phyloP scores from a whole-genome alignment of 2,797 vertebrate species.

The Pangasius macronema region DNA sequence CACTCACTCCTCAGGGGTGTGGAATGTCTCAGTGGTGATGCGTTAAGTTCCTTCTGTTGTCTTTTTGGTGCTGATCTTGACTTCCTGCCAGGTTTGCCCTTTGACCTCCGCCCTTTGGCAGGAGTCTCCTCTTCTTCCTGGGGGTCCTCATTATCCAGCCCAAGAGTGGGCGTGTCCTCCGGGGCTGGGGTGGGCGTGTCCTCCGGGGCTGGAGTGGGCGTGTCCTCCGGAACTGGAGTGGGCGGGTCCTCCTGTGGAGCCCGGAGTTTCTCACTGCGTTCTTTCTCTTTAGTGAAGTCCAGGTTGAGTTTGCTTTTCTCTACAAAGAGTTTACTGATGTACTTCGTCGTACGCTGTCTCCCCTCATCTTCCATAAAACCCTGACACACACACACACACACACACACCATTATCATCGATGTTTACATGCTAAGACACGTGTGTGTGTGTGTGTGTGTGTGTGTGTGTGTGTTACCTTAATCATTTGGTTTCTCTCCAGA shows the following conservation, averaged over 20 bases:
- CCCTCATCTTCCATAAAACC: slow-evolving; percentile 97
- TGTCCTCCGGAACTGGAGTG: not conserved
- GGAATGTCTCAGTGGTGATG: slow-evolving; percentile 19
- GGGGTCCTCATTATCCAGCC: not conserved
- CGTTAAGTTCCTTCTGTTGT: slow-evolving; percentile 20
- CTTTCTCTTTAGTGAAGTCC: slow-evolving; percentile 86
- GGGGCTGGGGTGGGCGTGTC: not conserved
- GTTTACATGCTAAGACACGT: not conserved
- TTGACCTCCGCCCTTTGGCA: not conserved
- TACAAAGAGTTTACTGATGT: slow-evolving; percentile 84
- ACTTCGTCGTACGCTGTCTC: slow-evolving; percentile 93
- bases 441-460: not conserved
- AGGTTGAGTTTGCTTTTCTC: slow-evolving; percentile 84
- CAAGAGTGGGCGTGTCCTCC: not conserved
- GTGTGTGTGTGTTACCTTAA: slow-evolving; percentile 79
- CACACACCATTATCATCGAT: not conserved
- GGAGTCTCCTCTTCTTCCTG: not conserved
- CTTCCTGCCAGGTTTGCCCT: not conserved
- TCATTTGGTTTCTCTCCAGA: slow-evolving; percentile 82
- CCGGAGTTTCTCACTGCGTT: slow-evolving; percentile 81
- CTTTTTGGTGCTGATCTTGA: not conserved
- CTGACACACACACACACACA: slow-evolving; percentile 65
- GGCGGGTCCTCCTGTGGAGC: not conserved
- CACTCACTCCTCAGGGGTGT: slow-evolving; percentile 62
- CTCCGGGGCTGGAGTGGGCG: slow-evolving; percentile 61